Base-by-base conservation (phyloP, 2,888 invertebrate genomes). In the Eretmocerus hayati region DNA sequence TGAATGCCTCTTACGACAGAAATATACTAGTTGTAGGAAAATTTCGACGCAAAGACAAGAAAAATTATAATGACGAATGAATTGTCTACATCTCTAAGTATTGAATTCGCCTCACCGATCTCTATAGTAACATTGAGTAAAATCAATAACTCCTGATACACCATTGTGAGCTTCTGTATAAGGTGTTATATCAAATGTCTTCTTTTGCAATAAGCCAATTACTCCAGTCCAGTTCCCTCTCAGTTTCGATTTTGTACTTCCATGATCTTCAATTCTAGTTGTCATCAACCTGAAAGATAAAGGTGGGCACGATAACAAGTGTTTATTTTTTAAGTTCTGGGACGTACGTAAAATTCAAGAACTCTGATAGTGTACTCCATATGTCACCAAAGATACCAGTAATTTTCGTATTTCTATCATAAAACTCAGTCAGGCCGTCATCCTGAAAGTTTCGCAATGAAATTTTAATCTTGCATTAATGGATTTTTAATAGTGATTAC, bases 291-390 rank as follows among this genome's bases (percentile, higher is more conserved):
- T 47, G 18, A 42, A 47, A n/a, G n/a, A n/a, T n/a, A n/a, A 41
- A 26, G 15, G 21, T 26, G 26, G 11, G 11, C 11, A 26, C 11
- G 11, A 9, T 9, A 18, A 32, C 13, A 42, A 6, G 6, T 30
- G 19, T 35, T 5, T 43, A 3, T 35, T 9, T 13, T 2, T 30
- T 46, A 13, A n/a, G 6, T 8, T 26, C 5, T 30, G 21, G 21
- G 4, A 21, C 58, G 6, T 57, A 61, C 62, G 62, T 62, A 39
- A 62, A 60, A 42, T 63, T 63, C 4, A 62, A 46, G 43, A 54
- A 55, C 16, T 55, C 48, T 0, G 58, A 49, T 4, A 63, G 45
- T n/a, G 52, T 35, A 5, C 53, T 55, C 59, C 60, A 62, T 9
- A 60, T 3, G 0, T 61, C 61, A 5, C 60, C 61, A n/a, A 18